These are phyloP conservation scores for Tauraco erythrolophus DNA, from an alignment of 2,113 vertebrate genomes.

Conservation along the genomic window DNA sequence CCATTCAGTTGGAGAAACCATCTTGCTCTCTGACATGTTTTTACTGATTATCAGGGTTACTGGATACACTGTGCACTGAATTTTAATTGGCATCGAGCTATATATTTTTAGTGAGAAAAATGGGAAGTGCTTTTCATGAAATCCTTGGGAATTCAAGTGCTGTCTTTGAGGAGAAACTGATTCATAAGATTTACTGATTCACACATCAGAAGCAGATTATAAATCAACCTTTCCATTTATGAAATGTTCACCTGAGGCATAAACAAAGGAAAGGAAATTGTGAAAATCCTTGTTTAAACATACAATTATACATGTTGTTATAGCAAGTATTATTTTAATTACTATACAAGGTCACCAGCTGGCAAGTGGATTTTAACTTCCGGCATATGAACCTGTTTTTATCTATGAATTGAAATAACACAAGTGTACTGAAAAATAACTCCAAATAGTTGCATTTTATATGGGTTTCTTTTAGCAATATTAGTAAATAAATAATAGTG, in stretches of 20 bases:
- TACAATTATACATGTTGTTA: slow-evolving; percentile 54
- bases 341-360: slow-evolving; percentile 31
- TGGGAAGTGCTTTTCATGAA: slow-evolving; percentile 45
- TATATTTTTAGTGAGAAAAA: slow-evolving; percentile 68
- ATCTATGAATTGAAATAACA: slow-evolving; percentile 50
- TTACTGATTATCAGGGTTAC: slow-evolving; percentile 78
- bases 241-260: slow-evolving; percentile 52
- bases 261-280: slow-evolving; percentile 54
- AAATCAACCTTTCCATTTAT: slow-evolving; percentile 64
- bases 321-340: slow-evolving; percentile 55
- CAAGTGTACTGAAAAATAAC: slow-evolving; percentile 26
- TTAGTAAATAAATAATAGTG: slow-evolving; percentile 49
- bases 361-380: slow-evolving; percentile 65
- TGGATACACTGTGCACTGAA: slow-evolving; percentile 57
- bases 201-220: slow-evolving; percentile 35
- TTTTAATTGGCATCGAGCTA: slow-evolving; percentile 71
- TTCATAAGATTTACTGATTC: slow-evolving; percentile 62
- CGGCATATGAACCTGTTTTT: slow-evolving; percentile 34
- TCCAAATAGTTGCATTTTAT: slow-evolving; percentile 39
- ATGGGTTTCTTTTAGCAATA: slow-evolving; percentile 51
- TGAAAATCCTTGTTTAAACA: slow-evolving; percentile 48
- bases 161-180: slow-evolving; percentile 55
- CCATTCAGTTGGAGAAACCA: slow-evolving; percentile 62
- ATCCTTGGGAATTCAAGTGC: slow-evolving; percentile 51
- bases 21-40: slow-evolving; percentile 62